These are phyloP conservation scores for Stegodyphus dumicola DNA, from an alignment of 1,140 invertebrate genomes.

Conservation along the genomic window DNA sequence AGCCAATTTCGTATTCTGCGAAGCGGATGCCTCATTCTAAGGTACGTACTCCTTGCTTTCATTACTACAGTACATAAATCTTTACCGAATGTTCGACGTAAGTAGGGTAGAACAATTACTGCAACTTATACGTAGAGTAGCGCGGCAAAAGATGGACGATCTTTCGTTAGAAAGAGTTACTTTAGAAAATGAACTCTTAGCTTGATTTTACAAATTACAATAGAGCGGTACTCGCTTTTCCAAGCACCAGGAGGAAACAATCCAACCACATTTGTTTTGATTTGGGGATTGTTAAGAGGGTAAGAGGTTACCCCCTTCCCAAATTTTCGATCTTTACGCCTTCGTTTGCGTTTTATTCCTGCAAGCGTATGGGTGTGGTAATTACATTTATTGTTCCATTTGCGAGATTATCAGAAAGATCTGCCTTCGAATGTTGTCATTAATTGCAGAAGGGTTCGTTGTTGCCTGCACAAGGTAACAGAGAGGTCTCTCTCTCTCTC, in stretches of 20 bases:
- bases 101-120: slow-evolving; percentile 47
- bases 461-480: too few relatives aligned
- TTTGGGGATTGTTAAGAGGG: slow-evolving; percentile 44
- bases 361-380: slow-evolving; percentile 7
- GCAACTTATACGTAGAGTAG: neutral
- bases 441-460: slow-evolving; percentile 13
- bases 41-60: neutral
- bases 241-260: slow-evolving; percentile 24
- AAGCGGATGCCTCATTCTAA: neutral
- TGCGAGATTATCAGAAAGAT: slow-evolving; percentile 44
- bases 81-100: neutral
- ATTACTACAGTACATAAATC: slow-evolving; percentile 43
- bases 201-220: slow-evolving; percentile 54
- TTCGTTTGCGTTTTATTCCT: neutral
- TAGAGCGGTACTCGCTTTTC: neutral
- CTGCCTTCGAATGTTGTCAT: slow-evolving; percentile 39
- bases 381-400: slow-evolving; percentile 58
- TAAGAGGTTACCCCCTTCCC: slow-evolving; percentile 6
- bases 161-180: slow-evolving; percentile 47
- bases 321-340: slow-evolving; percentile 26
- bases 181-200: slow-evolving; percentile 46
- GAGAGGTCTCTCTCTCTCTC: too few relatives aligned
- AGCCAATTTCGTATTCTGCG: neutral
- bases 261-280: slow-evolving; percentile 52
- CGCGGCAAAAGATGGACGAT: slow-evolving; percentile 33